Evolutionary conservation across 2,888 invertebrate species (phyloP), one percentile per base, ranked within the genome.

Genomic region (Oligia latruncula): DNA sequence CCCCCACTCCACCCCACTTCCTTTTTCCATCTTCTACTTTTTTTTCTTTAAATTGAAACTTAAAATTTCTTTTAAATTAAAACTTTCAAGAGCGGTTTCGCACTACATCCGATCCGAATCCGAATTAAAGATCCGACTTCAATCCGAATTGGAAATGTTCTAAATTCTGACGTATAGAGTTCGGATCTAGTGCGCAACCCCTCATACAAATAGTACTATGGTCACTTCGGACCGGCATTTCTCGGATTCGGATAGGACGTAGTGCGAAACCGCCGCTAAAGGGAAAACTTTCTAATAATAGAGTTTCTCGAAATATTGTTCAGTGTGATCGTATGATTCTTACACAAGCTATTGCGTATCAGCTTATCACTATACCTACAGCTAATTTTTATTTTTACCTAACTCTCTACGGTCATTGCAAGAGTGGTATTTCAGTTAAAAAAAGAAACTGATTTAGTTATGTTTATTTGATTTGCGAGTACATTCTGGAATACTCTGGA

Each of bases 331-430:
- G 23, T 40, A 11, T 43, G 13, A 17, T 29, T 52, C 29, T 43
- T 29, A 17, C 17, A 43, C 11, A n/a, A 58, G 73, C 20, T 46
- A 11, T 73, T n/a, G 40, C 35, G 13, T 49, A 35, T 49, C 46
- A 49, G 49, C 35, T 74, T 75, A 74, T 74, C 58, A 74, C 23
- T 9, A 5, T 4, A 74, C 40, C 40, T 40, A 40, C 40, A 52
- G n/a, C 2, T 40, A 49, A 60, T 75, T 74, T 46, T 4, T 40
- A n/a, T 20, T 15, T 62, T 20, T 46, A 40, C 11, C 2, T 55
- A 15, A 49, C 49, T 29, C 55, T 29, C n/a, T 43, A 55, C 1
- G 29, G 40, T 40, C 40, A 29, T 3, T 55, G 3, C 35, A 17
- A 46, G 43, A n/a, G n/a, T 17, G 20, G 46, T 4, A 46, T 46